Evolutionary conservation across 2,797 vertebrate genomes (phyloP).

Genomic region (Catamblyrhynchus diadema): DNA sequence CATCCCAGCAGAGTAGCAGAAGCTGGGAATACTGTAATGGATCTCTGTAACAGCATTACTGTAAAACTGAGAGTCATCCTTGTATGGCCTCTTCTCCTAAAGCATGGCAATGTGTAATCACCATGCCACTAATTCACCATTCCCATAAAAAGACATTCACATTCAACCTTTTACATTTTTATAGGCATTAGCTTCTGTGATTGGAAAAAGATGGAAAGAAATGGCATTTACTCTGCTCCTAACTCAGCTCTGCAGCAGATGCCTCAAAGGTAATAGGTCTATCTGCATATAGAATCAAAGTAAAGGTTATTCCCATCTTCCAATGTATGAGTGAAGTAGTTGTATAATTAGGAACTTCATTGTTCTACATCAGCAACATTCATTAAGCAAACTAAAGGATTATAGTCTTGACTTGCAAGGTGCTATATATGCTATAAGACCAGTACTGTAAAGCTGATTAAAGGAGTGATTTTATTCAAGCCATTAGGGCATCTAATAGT

Average conservation of each 20-base stretch:
- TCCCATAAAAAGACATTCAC: not conserved
- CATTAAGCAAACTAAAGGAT: not conserved
- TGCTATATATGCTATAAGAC: not conserved
- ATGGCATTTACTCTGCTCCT: not conserved
- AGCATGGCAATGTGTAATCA: not conserved
- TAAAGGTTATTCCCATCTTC: not conserved
- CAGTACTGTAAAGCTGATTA: not conserved
- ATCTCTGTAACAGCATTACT: not conserved
- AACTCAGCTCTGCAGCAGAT: not conserved
- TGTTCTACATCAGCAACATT: not conserved
- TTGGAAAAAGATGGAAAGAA: not conserved
- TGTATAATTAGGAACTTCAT: not conserved
- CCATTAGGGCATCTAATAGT: not conserved
- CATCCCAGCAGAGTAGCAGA: not conserved
- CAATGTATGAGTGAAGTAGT: not conserved
- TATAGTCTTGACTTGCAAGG: not conserved
- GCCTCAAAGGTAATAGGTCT: not conserved
- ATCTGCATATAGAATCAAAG: not conserved
- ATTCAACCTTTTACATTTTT: not conserved
- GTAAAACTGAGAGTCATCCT: not conserved
- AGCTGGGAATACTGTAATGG: not conserved
- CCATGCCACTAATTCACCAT: not conserved
- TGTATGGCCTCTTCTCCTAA: not conserved
- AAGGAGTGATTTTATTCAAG: not conserved
- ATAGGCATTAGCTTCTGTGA: not conserved